These are phyloP conservation scores for Phrynocephalus versicolor DNA, from an alignment of 2,113 vertebrate species.

Conservation along the genomic window DNA sequence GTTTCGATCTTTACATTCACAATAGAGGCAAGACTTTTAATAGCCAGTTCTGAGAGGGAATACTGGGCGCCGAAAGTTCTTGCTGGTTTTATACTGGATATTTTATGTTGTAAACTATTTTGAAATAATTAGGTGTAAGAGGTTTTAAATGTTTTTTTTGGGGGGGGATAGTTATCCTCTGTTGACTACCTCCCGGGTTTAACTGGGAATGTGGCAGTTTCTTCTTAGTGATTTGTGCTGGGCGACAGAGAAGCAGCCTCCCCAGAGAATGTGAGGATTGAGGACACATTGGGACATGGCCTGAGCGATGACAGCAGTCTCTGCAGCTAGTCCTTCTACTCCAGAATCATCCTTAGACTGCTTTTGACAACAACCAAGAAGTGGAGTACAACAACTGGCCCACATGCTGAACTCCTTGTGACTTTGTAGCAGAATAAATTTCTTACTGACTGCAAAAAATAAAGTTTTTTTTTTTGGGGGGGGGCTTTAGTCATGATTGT, in stretches of 20 bases:
- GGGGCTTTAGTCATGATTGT: background rate
- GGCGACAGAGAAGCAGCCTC: background rate
- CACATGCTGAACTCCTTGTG: too few relatives aligned
- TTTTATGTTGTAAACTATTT: background rate
- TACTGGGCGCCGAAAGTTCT: background rate
- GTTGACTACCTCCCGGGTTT: accelerated
- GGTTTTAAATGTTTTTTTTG: background rate
- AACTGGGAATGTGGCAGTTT: background rate
- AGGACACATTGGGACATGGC: too few relatives aligned
- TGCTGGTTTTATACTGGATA: background rate
- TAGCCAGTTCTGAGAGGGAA: background rate
- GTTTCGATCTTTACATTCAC: background rate
- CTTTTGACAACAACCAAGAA: too few relatives aligned
- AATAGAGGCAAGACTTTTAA: background rate
- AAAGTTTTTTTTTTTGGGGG: too few relatives aligned
- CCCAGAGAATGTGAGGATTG: too few relatives aligned
- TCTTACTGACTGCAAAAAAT: background rate
- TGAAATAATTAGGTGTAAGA: background rate
- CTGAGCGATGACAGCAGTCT: too few relatives aligned
- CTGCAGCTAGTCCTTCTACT: too few relatives aligned
- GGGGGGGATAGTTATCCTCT: too few relatives aligned
- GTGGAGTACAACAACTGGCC: background rate
- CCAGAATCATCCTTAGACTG: too few relatives aligned
- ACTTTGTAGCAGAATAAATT: background rate
- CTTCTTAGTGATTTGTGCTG: background rate